Evolutionary conservation across 2,888 invertebrate genomes (phyloP).

Genomic region (Perithous albicinctus): DNA sequence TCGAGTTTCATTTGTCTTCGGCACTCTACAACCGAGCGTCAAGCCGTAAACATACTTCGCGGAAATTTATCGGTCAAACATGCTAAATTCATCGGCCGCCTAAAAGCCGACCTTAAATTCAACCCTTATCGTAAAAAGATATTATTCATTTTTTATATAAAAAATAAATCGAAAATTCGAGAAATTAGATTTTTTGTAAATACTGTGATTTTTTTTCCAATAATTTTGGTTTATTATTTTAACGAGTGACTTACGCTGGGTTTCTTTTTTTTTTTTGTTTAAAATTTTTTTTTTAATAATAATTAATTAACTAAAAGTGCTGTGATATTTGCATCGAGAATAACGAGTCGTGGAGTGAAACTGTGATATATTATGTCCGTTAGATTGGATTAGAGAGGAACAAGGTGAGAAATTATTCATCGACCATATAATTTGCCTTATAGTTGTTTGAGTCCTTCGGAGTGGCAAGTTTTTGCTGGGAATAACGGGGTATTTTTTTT

Average conservation of each 20-base stretch:
- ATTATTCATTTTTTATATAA: not conserved
- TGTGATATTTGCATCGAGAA: constrained; percentile 48
- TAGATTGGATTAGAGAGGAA: constrained; percentile 74
- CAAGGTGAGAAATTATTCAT: constrained; percentile 70
- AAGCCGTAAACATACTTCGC: constrained; percentile 69
- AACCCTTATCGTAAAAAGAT: not conserved
- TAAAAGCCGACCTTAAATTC: constrained; percentile 16
- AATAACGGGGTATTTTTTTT: not conserved
- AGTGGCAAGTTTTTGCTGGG: not conserved
- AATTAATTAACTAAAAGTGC: constrained; percentile 45
- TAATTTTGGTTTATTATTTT: no score
- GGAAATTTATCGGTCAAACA: constrained; percentile 65
- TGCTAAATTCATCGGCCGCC: constrained; percentile 44
- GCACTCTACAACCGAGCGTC: constrained; percentile 77
- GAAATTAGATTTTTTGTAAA: no score
- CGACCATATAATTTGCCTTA: no score
- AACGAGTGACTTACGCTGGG: constrained; percentile 13
- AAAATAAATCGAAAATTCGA: not conserved
- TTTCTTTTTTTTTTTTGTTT: no score
- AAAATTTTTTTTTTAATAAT: no score
- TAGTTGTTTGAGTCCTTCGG: not conserved
- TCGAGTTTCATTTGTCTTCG: constrained; percentile 82
- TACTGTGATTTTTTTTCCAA: no score
- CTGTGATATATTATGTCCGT: constrained; percentile 71
- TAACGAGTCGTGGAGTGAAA: constrained; percentile 54